Conservation (phyloP, 2,113 vertebrate species). For the Platysteira castanea region DNA sequence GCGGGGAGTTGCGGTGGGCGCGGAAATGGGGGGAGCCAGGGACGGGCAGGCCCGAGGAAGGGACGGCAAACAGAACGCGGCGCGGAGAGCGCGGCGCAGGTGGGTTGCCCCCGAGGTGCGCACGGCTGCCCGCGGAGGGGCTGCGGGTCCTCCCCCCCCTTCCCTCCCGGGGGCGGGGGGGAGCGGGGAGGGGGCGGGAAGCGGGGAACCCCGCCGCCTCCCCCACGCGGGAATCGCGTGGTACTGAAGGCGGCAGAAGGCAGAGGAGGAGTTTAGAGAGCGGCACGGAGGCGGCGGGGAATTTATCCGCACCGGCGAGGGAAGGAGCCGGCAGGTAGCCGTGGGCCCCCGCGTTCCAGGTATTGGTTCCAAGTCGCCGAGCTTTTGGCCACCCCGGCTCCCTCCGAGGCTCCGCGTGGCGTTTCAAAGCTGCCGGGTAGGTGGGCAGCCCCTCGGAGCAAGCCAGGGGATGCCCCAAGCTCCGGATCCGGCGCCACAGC, state of each 20-base stretch:
- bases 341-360: not conserved
- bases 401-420: not conserved
- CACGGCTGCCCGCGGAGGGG: not conserved
- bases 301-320: not conserved
- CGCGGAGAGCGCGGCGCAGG: not conserved
- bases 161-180: no score
- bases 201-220: not conserved
- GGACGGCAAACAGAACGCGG: not conserved
- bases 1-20: not conserved
- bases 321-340: not conserved
- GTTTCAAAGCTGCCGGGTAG: not conserved
- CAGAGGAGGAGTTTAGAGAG: not conserved
- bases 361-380: not conserved
- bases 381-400: not conserved
- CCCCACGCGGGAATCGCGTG: not conserved
- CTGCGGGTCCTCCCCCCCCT: rapidly evolving
- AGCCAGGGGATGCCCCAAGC: not conserved
- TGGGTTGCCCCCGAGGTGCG: not conserved
- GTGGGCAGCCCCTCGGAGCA: not conserved
- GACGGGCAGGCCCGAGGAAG: not conserved
- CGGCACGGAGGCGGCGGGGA: not conserved
- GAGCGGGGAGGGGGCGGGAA: no score
- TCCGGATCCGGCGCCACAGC: not conserved
- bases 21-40: not conserved
- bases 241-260: not conserved